These are phyloP conservation scores for Leptopterna dolabrata DNA, from an alignment of 2,888 invertebrate species.

Conservation along the genomic window DNA sequence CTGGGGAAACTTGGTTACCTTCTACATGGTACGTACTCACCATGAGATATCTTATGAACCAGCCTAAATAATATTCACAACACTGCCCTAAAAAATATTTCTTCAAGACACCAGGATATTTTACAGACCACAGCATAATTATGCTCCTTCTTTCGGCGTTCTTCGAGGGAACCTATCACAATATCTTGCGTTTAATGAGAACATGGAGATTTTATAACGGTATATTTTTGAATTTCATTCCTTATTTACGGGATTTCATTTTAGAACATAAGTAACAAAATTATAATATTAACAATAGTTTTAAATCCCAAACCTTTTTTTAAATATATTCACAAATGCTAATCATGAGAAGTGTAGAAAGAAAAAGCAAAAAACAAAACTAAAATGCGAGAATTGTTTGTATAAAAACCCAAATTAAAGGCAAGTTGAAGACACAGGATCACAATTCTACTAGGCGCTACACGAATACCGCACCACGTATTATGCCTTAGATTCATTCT, in stretches of 20 bases:
- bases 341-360: slow-evolving; percentile 48
- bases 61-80: no score
- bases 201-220: slow-evolving; percentile 49
- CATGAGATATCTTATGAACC: no score
- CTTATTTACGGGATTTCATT: slow-evolving; percentile 49
- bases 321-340: slow-evolving; percentile 42
- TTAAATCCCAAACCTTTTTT: slow-evolving; percentile 39
- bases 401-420: slow-evolving; percentile 24
- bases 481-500: slow-evolving; percentile 6
- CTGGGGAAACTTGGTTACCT: no score
- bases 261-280: slow-evolving; percentile 50
- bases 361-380: slow-evolving; percentile 10
- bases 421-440: slow-evolving; percentile 46
- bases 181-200: not conserved
- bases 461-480: not conserved
- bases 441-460: slow-evolving; percentile 14
- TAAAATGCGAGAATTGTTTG: not conserved
- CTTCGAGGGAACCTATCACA: not conserved
- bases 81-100: no score
- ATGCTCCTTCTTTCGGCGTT: not conserved
- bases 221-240: slow-evolving; percentile 53
- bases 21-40: no score
- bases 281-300: slow-evolving; percentile 48
- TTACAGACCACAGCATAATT: no score
- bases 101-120: not conserved